Conservation (phyloP, 1,140 invertebrate species). For the Nylanderia fulva region DNA sequence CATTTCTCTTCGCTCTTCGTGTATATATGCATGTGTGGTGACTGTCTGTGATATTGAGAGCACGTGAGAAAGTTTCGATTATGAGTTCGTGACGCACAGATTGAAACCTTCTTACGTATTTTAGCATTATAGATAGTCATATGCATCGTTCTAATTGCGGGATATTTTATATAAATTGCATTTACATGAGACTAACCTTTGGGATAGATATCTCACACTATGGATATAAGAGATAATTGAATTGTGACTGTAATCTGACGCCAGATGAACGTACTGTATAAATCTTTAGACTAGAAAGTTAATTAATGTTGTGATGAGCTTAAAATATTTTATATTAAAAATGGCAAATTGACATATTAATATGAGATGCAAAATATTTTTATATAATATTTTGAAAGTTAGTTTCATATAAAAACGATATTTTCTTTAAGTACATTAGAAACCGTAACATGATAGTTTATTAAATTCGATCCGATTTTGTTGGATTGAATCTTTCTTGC, state of each 20-base stretch:
- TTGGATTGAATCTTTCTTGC: not conserved
- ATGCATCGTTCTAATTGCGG: not conserved
- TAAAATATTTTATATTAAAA: no score
- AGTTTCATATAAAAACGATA: not conserved
- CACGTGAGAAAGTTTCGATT: no score
- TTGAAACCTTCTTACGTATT: conserved; percentile 2
- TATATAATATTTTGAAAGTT: not conserved
- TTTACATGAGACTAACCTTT: conserved; percentile 29
- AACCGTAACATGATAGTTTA: not conserved
- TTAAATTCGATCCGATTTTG: not conserved
- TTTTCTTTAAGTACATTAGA: not conserved
- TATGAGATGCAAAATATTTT: not conserved
- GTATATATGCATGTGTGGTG: no score
- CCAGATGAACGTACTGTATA: not conserved
- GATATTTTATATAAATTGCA: conserved; percentile 29
- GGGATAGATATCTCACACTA: not conserved
- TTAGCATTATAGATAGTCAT: not conserved
- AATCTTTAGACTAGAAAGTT: not conserved
- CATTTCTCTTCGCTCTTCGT: conserved; percentile 25
- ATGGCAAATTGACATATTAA: no score
- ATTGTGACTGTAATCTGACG: not conserved
- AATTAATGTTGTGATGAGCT: not conserved
- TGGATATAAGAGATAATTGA: conserved; percentile 34
- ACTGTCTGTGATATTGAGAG: no score
- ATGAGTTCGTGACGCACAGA: not conserved